Percentiles rank a stretch among this genome's conserved stretches.
phyloP scores from a whole-genome alignment of 2,113 vertebrate species.

The Dinomys branickii region DNA sequence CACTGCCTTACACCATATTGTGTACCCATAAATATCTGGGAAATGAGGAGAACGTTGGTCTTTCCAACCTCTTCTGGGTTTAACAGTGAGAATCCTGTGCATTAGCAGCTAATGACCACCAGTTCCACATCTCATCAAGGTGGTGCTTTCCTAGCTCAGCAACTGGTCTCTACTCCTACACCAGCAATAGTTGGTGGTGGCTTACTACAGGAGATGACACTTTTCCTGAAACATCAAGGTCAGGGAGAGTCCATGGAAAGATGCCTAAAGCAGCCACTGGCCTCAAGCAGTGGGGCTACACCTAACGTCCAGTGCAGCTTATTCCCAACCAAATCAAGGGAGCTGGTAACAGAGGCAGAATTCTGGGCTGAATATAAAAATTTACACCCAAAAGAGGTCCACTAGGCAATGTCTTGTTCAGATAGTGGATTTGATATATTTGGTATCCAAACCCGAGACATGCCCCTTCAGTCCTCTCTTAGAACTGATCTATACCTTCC shows the following conservation, averaged over 20 bases:
- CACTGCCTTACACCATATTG: background rate
- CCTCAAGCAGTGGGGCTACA: background rate
- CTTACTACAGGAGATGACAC: background rate
- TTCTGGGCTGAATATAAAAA: background rate
- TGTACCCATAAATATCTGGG: background rate
- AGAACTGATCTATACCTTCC: background rate
- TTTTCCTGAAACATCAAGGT: background rate
- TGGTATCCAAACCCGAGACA: background rate
- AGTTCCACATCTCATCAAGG: background rate
- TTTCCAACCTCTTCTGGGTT: background rate
- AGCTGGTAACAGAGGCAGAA: background rate
- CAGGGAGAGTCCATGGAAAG: background rate
- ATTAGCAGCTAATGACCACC: background rate
- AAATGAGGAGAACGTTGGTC: background rate
- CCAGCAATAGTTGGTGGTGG: background rate
- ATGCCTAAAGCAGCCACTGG: background rate
- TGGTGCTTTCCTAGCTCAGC: background rate
- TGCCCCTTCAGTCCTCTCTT: background rate
- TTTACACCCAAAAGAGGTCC: background rate
- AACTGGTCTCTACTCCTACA: background rate
- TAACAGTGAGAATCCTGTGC: background rate
- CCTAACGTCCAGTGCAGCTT: background rate
- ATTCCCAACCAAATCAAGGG: background rate
- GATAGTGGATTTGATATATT: background rate
- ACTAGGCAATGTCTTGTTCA: background rate